A percentile compares a stretch with the other conserved stretches of the same genome.
These are phyloP conservation scores for Cynopterus brachyotis DNA, from an alignment of 2,113 vertebrate species.

Conservation along the genomic window DNA sequence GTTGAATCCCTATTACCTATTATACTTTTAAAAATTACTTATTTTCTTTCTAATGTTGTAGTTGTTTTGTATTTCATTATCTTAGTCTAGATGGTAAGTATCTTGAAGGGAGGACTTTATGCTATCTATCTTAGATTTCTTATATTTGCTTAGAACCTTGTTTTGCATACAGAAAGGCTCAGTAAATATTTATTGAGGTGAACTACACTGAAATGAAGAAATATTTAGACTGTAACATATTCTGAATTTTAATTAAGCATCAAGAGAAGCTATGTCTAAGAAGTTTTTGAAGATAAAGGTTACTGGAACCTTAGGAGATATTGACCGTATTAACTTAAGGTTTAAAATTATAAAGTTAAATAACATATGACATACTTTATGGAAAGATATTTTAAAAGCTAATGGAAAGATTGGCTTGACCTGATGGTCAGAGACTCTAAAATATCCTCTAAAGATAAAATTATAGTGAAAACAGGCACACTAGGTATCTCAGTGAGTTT, in stretches of 20 bases:
- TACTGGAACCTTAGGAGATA: not conserved
- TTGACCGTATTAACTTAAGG: not conserved
- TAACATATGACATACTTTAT: not conserved
- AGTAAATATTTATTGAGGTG: constrained; percentile 9
- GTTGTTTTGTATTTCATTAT: not conserved
- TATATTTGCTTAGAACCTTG: not conserved
- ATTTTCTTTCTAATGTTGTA: not conserved
- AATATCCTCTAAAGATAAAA: not conserved
- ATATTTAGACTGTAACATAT: not conserved
- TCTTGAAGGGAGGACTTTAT: not conserved
- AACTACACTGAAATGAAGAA: constrained; percentile 26
- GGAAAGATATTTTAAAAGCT: not conserved
- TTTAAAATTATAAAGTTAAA: constrained; percentile 34
- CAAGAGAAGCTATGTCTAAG: not conserved
- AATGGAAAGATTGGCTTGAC: not conserved
- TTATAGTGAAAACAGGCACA: not conserved
- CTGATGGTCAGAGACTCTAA: not conserved
- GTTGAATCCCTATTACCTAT: not conserved
- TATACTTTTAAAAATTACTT: not conserved
- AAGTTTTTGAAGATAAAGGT: not conserved
- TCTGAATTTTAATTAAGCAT: constrained; percentile 2
- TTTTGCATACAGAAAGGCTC: not conserved
- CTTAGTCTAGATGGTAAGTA: not conserved
- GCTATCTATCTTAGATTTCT: not conserved
- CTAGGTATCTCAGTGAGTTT: not conserved